Percentiles rank a stretch among this genome's conserved stretches.
Evolutionary conservation across 2,113 vertebrate species (phyloP).

Genomic region (Polypterus senegalus): DNA sequence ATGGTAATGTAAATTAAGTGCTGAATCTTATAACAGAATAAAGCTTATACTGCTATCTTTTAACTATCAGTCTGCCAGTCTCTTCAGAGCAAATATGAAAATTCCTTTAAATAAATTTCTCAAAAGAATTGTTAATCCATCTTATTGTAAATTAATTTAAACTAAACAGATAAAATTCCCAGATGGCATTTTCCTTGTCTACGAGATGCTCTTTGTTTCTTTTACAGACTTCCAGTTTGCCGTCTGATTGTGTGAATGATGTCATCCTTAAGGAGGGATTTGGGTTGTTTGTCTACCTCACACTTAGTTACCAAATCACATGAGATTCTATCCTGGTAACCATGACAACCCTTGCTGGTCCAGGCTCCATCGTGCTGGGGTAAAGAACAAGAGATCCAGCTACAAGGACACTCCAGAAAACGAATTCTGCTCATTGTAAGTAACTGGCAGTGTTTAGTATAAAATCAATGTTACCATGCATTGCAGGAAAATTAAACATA

Average conservation of each 20-base stretch:
- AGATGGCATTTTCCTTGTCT: conserved; percentile 5
- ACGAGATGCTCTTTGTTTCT: conserved; percentile 21
- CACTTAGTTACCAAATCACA: conserved; percentile 24
- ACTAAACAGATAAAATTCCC: too few relatives aligned
- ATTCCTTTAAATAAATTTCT: neutral
- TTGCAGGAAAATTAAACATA: too few relatives aligned
- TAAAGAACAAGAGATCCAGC: conserved; percentile 23
- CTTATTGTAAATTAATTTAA: too few relatives aligned
- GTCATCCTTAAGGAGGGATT: conserved; percentile 3
- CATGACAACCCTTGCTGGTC: conserved; percentile 48
- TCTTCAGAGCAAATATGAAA: neutral
- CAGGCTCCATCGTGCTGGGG: conserved; percentile 53
- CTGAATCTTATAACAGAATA: neutral
- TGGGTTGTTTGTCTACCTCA: conserved; percentile 8
- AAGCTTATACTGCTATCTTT: neutral
- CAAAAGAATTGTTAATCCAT: too few relatives aligned
- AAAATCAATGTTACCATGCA: neutral
- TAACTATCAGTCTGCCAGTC: neutral
- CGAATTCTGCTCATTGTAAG: neutral
- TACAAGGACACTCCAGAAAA: neutral
- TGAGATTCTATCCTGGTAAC: conserved; percentile 37
- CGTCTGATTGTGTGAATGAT: conserved; percentile 19
- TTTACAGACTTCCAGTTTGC: conserved; percentile 9
- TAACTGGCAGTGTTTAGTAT: neutral
- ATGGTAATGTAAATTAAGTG: too few relatives aligned